A percentile compares a stretch with the other conserved stretches of the same genome.
These are phyloP conservation scores for Esox lucius DNA, from an alignment of 2,797 vertebrate genomes.

Conservation along the genomic window DNA sequence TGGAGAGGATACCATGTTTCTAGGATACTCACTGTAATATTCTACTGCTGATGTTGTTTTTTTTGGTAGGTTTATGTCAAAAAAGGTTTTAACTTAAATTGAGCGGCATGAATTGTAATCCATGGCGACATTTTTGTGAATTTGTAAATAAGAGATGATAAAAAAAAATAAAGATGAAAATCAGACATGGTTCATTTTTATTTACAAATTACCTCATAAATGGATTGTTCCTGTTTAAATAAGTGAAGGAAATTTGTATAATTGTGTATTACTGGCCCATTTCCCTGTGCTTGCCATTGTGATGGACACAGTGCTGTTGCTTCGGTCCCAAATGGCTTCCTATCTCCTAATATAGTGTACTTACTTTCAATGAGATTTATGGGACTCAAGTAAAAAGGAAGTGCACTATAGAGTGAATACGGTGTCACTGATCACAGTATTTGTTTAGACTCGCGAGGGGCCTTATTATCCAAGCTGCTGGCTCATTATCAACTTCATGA, in stretches of 20 bases:
- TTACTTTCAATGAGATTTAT: not conserved
- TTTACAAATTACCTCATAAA: not conserved
- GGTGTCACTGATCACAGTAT: not conserved
- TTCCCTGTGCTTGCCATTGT: not conserved
- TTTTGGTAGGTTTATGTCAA: conserved; percentile 59
- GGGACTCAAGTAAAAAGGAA: not conserved
- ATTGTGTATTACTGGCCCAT: not conserved
- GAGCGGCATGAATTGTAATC: conserved; percentile 60
- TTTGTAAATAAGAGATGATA: conserved; percentile 68
- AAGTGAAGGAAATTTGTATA: not conserved
- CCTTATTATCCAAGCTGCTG: conserved; percentile 16
- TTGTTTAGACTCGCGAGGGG: conserved; percentile 10
- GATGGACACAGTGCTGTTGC: not conserved
- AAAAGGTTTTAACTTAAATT: conserved; percentile 65
- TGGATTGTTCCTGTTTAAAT: not conserved
- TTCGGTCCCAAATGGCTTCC: not conserved
- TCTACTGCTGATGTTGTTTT: conserved; percentile 29
- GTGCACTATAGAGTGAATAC: not conserved
- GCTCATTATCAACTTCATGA: conserved; percentile 32
- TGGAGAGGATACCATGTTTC: conserved; percentile 56
- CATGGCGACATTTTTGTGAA: conserved; percentile 53
- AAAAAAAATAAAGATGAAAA: conserved; percentile 71
- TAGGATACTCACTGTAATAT: conserved; percentile 41
- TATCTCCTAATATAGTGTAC: not conserved
- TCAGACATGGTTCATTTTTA: conserved; percentile 14